Evolutionary conservation across 1,140 invertebrate genomes (phyloP), one percentile per base, ranked within the genome.

Genomic region (Eurosta solidaginis): DNA sequence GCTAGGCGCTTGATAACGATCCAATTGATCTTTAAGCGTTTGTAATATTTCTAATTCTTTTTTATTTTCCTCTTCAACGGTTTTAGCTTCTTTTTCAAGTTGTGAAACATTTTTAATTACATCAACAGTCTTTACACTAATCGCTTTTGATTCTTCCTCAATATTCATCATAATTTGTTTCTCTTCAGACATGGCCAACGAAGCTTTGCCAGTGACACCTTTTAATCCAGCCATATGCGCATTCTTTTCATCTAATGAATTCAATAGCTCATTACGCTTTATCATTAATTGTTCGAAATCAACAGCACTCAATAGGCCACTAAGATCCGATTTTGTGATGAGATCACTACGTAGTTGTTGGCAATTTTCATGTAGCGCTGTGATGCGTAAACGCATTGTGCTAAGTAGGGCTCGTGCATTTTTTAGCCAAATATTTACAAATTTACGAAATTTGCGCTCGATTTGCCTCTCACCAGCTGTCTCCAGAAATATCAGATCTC

Each of bases 281-380:
- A 90, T 90, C 7, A 83, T 82, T 29, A 90, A 74, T 73, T 89
- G 87, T 63, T 90, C 84, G 76, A 90, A 90, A 76, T 90, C 89
- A 22, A 90, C 82, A 0, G 84, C 82, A 36, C 84, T 88, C 10
- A 90, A 78, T 42, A 83, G 82, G 27, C 88, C 88, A 9, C 89
- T 89, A 9, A 89, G 76, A 80, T 89, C 85, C 1, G 84, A 81
- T 33, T 87, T 87, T 2, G 82, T 87, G 14, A 85, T 82, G 3
- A 87, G 47, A 79, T 85, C 82, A 0, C 79, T 83, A 10, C 85
- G 84, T 77, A 83, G 81, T 42, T 85, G 82, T 50, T 85, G 82
- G 20, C 83, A 87, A 0, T 82, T 84, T 50, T 87, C 84, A 75
- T 87, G 82, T 33, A 87, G 73, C 9, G 85, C 80, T 0, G 84